Percentiles rank a stretch among this genome's conserved stretches.
phyloP scores from a whole-genome alignment of 2,888 invertebrate genomes.

The Nycteola revayana region DNA sequence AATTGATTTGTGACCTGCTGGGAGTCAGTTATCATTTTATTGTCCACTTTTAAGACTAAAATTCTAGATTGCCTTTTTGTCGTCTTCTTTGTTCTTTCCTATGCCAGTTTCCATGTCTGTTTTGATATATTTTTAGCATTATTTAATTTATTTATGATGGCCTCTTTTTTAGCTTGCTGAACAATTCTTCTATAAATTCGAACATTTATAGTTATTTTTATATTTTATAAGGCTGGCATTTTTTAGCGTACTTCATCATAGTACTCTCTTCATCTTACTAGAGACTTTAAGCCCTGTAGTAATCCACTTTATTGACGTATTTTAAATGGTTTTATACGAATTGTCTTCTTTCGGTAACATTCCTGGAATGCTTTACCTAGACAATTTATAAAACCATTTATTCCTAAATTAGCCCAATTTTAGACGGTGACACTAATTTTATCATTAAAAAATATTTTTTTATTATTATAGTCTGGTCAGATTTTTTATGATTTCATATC shows the following conservation, averaged over 20 bases:
- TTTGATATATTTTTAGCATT: not conserved
- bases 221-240: not conserved
- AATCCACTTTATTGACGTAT: not conserved
- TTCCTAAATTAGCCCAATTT: not conserved
- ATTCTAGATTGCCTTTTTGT: not conserved
- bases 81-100: not conserved
- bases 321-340: not conserved
- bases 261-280: not conserved
- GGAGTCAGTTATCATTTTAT: not conserved
- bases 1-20: not conserved
- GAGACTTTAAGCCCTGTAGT: not conserved
- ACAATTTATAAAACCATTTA: not conserved
- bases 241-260: not conserved
- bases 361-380: not conserved
- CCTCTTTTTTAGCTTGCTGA: not conserved
- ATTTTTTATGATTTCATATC: too few relatives aligned
- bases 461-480: too few relatives aligned
- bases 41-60: not conserved
- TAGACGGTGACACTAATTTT: too few relatives aligned
- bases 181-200: not conserved
- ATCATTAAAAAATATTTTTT: too few relatives aligned
- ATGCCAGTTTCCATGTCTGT: not conserved
- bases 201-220: not conserved
- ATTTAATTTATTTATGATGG: not conserved
- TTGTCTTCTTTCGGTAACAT: not conserved